phyloP scores from a whole-genome alignment of 2,113 vertebrate genomes.

The Trematocara unimaculatum region DNA sequence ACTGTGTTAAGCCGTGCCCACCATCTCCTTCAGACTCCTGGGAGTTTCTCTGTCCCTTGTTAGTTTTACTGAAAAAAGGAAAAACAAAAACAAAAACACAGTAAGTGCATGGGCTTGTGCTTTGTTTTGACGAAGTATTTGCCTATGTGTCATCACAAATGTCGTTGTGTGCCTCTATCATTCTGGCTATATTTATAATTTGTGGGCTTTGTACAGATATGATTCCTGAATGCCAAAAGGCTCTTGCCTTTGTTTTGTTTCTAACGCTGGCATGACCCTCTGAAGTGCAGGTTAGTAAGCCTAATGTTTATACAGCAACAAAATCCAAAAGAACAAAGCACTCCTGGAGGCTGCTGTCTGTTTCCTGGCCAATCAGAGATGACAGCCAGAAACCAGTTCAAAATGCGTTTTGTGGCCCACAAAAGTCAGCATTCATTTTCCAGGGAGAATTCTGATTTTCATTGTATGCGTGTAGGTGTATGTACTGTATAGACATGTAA shows the following conservation, averaged over 20 bases:
- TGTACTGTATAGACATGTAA: not conserved
- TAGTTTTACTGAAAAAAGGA: not conserved
- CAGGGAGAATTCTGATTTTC: not conserved
- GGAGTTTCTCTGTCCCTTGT: conserved; percentile 14
- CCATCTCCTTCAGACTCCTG: not conserved
- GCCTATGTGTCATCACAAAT: not conserved
- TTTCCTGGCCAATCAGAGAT: conserved; percentile 3
- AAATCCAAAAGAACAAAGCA: conserved; percentile 23
- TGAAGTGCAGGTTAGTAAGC: conserved; percentile 31
- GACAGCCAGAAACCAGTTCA: not conserved
- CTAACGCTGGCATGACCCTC: not conserved
- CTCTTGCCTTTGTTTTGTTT: conserved; percentile 10
- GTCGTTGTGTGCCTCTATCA: not conserved
- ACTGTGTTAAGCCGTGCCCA: conserved; percentile 22
- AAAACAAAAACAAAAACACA: not conserved
- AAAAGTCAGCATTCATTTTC: not conserved
- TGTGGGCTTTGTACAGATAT: not conserved
- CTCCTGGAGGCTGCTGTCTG: not conserved
- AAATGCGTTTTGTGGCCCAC: not conserved
- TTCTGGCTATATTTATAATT: not conserved
- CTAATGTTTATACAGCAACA: conserved; percentile 26
- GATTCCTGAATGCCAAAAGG: not conserved
- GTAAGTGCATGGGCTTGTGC: not conserved
- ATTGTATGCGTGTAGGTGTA: not conserved
- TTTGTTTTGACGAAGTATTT: not conserved